phyloP scores from a whole-genome alignment of 2,888 invertebrate genomes.

The Phymatocera aterrima region DNA sequence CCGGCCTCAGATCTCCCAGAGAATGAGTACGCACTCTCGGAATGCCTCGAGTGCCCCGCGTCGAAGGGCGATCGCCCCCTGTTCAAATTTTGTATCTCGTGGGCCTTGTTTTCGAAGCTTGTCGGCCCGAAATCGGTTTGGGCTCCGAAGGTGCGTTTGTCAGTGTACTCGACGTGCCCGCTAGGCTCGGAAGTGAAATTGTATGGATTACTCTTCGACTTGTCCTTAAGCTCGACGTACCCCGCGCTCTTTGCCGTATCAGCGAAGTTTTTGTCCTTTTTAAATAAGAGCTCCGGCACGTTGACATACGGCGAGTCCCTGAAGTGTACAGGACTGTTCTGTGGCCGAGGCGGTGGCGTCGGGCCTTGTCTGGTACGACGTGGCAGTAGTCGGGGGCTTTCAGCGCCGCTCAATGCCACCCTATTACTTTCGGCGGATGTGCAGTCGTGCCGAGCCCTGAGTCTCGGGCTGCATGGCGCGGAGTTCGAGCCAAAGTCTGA shows the following conservation, averaged over 20 bases:
- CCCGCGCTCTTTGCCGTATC: slow-evolving; percentile 66
- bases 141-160: slow-evolving; percentile 59
- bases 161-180: slow-evolving; percentile 70
- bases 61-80: slow-evolving; percentile 60
- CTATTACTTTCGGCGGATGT: slow-evolving; percentile 33
- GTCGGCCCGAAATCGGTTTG: slow-evolving; percentile 61
- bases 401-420: slow-evolving; percentile 77
- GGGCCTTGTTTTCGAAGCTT: slow-evolving; percentile 60
- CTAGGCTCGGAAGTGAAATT: slow-evolving; percentile 71
- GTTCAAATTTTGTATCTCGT: slow-evolving; percentile 51
- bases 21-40: slow-evolving; percentile 64
- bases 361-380: slow-evolving; percentile 74
- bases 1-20: slow-evolving; percentile 52
- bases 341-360: slow-evolving; percentile 75
- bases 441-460: slow-evolving; percentile 61
- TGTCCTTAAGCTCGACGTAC: slow-evolving; percentile 68
- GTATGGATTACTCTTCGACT: slow-evolving; percentile 64
- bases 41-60: slow-evolving; percentile 57
- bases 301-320: slow-evolving; percentile 70
- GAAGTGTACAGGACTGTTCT: slow-evolving; percentile 63
- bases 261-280: slow-evolving; percentile 68
- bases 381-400: slow-evolving; percentile 84
- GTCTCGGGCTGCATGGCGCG: slow-evolving; percentile 74
- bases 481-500: slow-evolving; percentile 76
- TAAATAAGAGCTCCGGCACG: slow-evolving; percentile 67